Evolutionary conservation across 2,113 vertebrate species (phyloP).

Genomic region (Xenopus laevis): DNA sequence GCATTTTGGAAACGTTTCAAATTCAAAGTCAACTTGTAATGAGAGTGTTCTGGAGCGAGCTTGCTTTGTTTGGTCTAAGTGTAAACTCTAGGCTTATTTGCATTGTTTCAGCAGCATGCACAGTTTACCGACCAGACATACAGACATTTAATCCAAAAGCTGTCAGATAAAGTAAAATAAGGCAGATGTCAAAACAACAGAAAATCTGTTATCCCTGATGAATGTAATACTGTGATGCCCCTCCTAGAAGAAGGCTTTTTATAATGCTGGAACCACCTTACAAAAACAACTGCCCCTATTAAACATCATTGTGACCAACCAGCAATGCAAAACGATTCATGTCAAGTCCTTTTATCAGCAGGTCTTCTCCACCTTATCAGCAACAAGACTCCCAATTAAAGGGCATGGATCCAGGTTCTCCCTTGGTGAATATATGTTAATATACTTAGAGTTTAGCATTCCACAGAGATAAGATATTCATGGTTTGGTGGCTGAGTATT

Average conservation of each 20-base stretch:
- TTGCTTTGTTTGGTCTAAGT: not conserved
- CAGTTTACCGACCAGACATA: conserved; percentile 21
- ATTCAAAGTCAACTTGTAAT: too few relatives aligned
- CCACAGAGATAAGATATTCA: conserved; percentile 10
- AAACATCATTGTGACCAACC: not conserved
- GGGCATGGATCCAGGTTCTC: conserved; percentile 3
- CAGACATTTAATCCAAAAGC: conserved; percentile 6
- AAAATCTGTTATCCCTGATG: conserved; percentile 35
- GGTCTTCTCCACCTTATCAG: not conserved
- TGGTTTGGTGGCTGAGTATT: conserved; percentile 27
- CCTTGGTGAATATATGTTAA: conserved; percentile 23
- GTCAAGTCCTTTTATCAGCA: not conserved
- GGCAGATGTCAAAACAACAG: conserved; percentile 27
- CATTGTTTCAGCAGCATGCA: not conserved
- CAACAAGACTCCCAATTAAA: conserved; percentile 10
- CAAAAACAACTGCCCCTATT: not conserved
- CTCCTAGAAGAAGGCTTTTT: not conserved
- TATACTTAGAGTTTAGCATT: conserved; percentile 17
- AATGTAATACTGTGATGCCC: conserved; percentile 40
- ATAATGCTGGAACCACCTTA: conserved; percentile 5
- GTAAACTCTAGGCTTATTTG: conserved; percentile 5
- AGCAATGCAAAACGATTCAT: not conserved
- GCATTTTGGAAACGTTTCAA: too few relatives aligned
- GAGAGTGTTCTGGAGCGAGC: not conserved
- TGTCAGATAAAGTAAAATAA: conserved; percentile 17